Evolutionary conservation across 2,888 invertebrate genomes (phyloP).

Genomic region (Caenorhabditis sp.): DNA sequence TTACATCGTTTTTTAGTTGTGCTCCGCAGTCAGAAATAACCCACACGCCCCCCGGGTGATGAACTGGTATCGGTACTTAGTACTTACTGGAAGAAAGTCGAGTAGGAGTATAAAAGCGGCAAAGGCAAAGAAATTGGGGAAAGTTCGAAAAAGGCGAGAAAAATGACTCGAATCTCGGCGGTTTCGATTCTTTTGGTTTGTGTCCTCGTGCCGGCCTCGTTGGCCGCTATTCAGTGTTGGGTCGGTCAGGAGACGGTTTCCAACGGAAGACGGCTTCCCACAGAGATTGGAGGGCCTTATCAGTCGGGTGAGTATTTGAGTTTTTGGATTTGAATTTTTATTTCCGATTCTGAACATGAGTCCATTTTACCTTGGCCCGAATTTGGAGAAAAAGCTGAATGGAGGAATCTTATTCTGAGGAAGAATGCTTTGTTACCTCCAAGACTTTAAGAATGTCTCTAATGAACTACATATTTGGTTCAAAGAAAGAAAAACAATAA

Average conservation of each 20-base stretch:
- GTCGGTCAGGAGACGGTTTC: constrained; percentile 60
- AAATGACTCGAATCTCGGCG: constrained; percentile 41
- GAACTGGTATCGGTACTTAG: constrained; percentile 56
- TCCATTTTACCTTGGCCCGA: no score
- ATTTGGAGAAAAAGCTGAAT: no score
- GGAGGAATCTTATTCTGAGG: no score
- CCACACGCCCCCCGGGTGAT: constrained; percentile 34
- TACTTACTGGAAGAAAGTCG: constrained; percentile 30
- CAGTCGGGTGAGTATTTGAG: constrained; percentile 39
- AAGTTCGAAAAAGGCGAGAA: not conserved
- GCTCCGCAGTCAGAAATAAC: constrained; percentile 45
- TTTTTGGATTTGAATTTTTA: not conserved
- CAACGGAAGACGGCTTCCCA: constrained; percentile 48
- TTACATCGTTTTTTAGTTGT: constrained; percentile 56
- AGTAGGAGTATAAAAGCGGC: constrained; percentile 28
- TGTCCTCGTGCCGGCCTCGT: constrained; percentile 34
- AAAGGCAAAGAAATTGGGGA: not conserved
- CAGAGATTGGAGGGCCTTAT: constrained; percentile 56
- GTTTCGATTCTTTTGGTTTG: constrained; percentile 24
- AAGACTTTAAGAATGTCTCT: no score
- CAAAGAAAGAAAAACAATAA: no score
- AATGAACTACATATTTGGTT: no score
- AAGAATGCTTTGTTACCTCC: no score
- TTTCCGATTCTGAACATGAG: no score
- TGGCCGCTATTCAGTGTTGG: constrained; percentile 63